phyloP scores from a whole-genome alignment of 2,797 vertebrate species.

The Semotilus atromaculatus region DNA sequence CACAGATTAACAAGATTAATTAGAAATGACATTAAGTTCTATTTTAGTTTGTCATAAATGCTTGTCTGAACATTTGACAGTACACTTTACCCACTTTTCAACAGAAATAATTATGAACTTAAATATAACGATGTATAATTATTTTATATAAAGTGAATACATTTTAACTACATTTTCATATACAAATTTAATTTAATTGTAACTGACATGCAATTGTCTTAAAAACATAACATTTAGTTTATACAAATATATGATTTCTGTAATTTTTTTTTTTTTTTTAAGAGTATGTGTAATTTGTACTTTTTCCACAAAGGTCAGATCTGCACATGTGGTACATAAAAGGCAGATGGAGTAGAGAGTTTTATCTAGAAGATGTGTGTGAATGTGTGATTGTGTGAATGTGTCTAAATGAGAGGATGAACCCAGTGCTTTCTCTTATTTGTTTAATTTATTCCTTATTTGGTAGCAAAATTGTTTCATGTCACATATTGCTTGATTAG shows the following conservation, averaged over 20 bases:
- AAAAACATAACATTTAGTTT: background rate
- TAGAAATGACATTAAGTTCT: background rate
- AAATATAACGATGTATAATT: no score
- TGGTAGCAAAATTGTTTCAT: background rate
- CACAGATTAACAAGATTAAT: background rate
- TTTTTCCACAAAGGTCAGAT: background rate
- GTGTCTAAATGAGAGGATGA: background rate
- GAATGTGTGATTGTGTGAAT: background rate
- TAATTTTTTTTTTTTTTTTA: background rate
- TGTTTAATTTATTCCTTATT: background rate
- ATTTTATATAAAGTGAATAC: background rate
- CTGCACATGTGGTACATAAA: background rate
- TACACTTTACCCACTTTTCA: background rate
- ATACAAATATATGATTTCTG: background rate
- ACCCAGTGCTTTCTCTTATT: background rate
- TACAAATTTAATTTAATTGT: no score
- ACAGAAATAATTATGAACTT: background rate
- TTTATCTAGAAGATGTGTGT: background rate
- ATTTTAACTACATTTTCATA: no score
- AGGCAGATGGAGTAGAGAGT: no score
- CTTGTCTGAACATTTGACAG: background rate
- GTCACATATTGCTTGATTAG: constrained; percentile 17
- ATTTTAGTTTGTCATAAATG: background rate
- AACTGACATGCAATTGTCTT: background rate
- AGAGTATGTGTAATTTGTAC: background rate